Evolutionary conservation across 2,888 invertebrate genomes (phyloP).

Genomic region (Serrognathus titanus): DNA sequence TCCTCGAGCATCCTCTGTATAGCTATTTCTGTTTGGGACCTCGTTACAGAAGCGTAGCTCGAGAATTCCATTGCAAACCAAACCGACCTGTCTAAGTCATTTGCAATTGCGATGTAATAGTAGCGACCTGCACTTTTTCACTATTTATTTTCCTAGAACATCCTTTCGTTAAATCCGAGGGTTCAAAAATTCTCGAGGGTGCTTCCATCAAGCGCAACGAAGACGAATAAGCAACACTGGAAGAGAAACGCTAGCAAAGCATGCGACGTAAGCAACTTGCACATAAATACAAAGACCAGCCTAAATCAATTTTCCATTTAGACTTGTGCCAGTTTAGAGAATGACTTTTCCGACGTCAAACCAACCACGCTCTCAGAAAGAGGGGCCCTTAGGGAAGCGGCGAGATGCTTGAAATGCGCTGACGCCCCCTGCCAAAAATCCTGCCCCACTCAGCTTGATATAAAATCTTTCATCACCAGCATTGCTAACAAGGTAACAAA

Average conservation of each 20-base stretch:
- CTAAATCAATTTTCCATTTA: slow-evolving; percentile 37
- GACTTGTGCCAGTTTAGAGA: slow-evolving; percentile 68
- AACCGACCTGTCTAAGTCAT: too few species aligned
- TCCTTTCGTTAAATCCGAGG: slow-evolving; percentile 82
- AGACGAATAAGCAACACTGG: slow-evolving; percentile 89
- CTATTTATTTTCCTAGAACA: slow-evolving; percentile 68
- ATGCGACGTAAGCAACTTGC: slow-evolving; percentile 66
- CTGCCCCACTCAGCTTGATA: slow-evolving; percentile 95
- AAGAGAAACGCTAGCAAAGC: slow-evolving; percentile 86
- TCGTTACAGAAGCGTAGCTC: too few species aligned
- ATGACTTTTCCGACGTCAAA: slow-evolving; percentile 96
- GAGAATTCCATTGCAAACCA: too few species aligned
- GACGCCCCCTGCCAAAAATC: slow-evolving; percentile 99
- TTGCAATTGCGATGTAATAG: too few species aligned
- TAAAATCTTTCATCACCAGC: slow-evolving; percentile 94
- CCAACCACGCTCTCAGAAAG: slow-evolving; percentile 96
- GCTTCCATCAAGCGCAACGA: slow-evolving; percentile 82
- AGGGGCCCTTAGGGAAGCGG: slow-evolving; percentile 86
- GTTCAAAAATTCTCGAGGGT: slow-evolving; percentile 72
- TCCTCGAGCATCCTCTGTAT: too few species aligned
- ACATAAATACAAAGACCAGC: not conserved
- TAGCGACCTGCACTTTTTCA: too few species aligned
- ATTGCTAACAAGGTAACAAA: slow-evolving; percentile 82
- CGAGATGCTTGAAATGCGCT: slow-evolving; percentile 85
- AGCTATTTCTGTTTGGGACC: too few species aligned